These are phyloP conservation scores for Drosophila arizonae DNA, from an alignment of 1,140 invertebrate species.

Conservation along the genomic window DNA sequence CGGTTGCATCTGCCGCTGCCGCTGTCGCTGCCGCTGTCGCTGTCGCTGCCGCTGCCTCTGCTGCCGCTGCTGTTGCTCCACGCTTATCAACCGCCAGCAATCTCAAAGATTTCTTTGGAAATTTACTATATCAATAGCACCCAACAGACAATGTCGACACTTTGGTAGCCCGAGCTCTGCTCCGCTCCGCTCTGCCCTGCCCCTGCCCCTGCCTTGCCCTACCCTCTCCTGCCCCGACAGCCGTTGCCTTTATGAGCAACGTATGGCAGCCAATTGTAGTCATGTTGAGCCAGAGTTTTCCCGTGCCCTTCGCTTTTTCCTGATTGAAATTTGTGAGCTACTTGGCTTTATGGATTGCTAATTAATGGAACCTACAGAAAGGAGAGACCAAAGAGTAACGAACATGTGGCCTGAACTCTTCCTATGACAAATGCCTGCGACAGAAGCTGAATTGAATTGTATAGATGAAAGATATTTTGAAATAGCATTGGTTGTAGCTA, in stretches of 20 bases:
- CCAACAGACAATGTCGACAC: conserved; percentile 64
- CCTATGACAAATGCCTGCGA: conserved; percentile 18
- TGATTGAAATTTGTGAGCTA: conserved; percentile 77
- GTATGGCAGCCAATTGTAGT: conserved; percentile 26
- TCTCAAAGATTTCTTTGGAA: conserved; percentile 75
- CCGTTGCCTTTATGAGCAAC: conserved; percentile 33
- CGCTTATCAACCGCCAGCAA: conserved; percentile 71
- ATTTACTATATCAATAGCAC: conserved; percentile 74
- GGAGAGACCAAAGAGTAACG: background rate
- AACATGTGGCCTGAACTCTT: conserved; percentile 1
- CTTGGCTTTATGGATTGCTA: conserved; percentile 73
- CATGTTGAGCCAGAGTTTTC: background rate
- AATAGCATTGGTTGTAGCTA: too few relatives aligned
- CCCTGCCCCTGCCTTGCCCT: background rate
- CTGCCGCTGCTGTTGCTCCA: conserved; percentile 37
- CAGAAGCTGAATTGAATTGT: background rate
- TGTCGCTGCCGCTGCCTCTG: background rate
- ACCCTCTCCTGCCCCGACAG: conserved; percentile 5
- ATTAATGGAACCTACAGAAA: conserved; percentile 51
- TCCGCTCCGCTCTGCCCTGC: background rate
- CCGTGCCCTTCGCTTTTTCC: conserved; percentile 26
- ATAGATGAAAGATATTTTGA: background rate
- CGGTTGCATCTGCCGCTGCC: conserved; percentile 66
- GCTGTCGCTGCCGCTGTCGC: conserved; percentile 25
- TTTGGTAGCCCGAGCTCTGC: conserved; percentile 37